Base-by-base conservation (phyloP, 2,797 vertebrate species). In the Tolypeutes matacus region DNA sequence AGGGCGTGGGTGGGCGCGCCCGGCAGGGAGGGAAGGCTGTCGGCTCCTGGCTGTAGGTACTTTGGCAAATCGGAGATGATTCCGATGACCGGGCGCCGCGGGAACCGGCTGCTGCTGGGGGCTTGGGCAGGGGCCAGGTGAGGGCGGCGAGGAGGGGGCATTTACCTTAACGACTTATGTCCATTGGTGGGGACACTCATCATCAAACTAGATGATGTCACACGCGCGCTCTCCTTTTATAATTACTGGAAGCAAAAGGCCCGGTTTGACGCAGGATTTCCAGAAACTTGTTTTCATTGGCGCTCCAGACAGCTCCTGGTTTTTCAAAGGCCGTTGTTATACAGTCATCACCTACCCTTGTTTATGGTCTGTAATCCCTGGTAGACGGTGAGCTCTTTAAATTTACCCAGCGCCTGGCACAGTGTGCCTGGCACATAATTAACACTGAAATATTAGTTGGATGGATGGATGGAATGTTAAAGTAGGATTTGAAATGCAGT, bases 201-300 rank as follows among this genome's bases (percentile, higher is more conserved):
- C 67, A 21, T 56, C 23, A 20, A 51, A 1, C 77, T 58, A 7
- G 86, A 18, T 53, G 80, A 73, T 93, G 89, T 29, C 93, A 87
- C 67, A 3, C 25, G 86, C 53, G 10, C n/a, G 0, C 29, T 62
- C 86, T 36, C 39, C 81, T 62, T 51, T 83, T 73, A 72, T 86
- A 1, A 23, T 91, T 49, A 46, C 20, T 36, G 67, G 75, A 69
- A 81, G 27, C 72, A 3, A 34, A 72, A 90, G 77, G 92, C 92
- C 86, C 7, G 0, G 18, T 62, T 51, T 92, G 90, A 87, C 70
- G 86, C 82, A 85, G 46, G 34, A 31, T 76, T 95, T 96, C 58
- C 75, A 92, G 95, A 96, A 96, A 96, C 85, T 96, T 96, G 85
- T 90, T 95, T 95, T 78, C 81, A 9, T 67, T 85, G 49, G 75